Evolutionary conservation across 2,888 invertebrate genomes (phyloP), one percentile per base, ranked within the genome.

Genomic region (Galerucella nymphaeae): DNA sequence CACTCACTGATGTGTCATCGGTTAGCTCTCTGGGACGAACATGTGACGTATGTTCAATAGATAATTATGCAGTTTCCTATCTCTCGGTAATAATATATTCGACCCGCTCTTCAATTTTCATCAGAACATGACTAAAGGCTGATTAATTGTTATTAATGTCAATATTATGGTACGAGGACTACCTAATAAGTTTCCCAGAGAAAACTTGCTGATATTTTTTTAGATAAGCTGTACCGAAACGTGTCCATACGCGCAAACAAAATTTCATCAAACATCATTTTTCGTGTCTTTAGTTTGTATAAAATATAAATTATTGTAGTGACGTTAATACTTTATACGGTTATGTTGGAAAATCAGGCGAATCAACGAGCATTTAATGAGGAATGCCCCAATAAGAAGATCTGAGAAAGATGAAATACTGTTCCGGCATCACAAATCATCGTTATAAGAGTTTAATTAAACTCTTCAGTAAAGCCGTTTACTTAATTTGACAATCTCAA

Each of bases 381-480:
- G 62, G 67, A 65, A 55, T 48, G n/a, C 5, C 70, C 9, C 16
- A 30, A 48, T 41, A 20, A 55, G 20, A 48, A 45, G 59, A 18
- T 45, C 38, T 4, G 10, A 53, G 48, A 61, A 45, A 45, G 48
- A 66, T 38, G 57, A 50, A 67, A 73, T 68, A 41, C 50, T 65
- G 50, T 53, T 61, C 58, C 53, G 45, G 61, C 45, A 66, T 61
- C 62, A 45, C 66, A 70, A 74, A 74, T 74, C 71, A 72, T 45
- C 69, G 57, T 71, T 74, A 42, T 57, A 74, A 70, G 66, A 64
- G 57, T 65, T 69, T 66, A 72, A 75, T 75, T 72, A 75, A 70
- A 66, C 70, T 72, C 58, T 65, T 70, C 64, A 72, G 70, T n/a
- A 70, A 42, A 41, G 65, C 64, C 75, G 75, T 66, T 70, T 75